Base-by-base conservation (phyloP, 2,797 vertebrate species). In the Pygocentrus nattereri region DNA sequence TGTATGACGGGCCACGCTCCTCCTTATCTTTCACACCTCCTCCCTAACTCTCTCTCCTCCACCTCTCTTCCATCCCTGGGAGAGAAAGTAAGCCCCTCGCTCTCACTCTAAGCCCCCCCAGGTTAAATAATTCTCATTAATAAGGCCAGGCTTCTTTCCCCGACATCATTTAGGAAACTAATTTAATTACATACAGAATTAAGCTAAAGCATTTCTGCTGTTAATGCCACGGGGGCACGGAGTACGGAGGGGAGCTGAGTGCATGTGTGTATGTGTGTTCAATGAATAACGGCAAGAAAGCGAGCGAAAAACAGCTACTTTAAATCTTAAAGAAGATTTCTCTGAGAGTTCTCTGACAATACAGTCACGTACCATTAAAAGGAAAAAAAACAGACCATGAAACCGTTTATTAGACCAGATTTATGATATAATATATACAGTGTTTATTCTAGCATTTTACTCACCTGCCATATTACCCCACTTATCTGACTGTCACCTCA, bases 131-230 rank as follows among this genome's bases (percentile, higher is more conserved):
- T 85, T 84, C 85, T 81, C 84, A 78, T 87, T 89, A 91, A 92
- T 91, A 89, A 92, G 90, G 88, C 89, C 88, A 87, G 85, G 82
- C 38, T 44, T 47, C 87, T 88, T 88, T 87, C 88, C 80, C 85
- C 88, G 88, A 61, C 87, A 92, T 92, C 92, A 93, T 89, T 90
- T 88, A 92, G 88, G 86, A 91, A 88, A 84, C 86, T 92, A 91
- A 93, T 93, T 93, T 87, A 92, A 93, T 94, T 93, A 92, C 86
- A 88, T 89, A 88, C 83, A 84, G 89, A 91, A 89, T 92, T 93
- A 90, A 92, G 91, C 88, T 91, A 87, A 87, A 92, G 85, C 89
- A 85, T 86, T 90, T 91, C 88, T 89, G 90, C 85, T 87, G 86
- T 89, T 92, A 80, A 83, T 88, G 88, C 87, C 85, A 84, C 82